phyloP scores from a whole-genome alignment of 2,888 invertebrate species.

The Mactromeris polynyma region DNA sequence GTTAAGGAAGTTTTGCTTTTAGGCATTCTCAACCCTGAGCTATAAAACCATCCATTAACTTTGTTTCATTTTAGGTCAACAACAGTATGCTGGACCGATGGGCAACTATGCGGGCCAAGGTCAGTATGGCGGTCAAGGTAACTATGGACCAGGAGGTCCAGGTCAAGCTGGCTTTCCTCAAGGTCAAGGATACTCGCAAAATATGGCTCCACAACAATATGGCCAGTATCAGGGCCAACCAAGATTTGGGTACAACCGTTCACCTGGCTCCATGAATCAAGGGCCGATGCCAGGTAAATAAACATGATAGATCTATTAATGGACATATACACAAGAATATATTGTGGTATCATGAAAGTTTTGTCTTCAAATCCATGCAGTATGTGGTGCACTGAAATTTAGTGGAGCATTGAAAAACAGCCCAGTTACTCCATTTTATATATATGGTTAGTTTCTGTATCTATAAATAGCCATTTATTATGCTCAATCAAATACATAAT shows the following conservation, averaged over 20 bases:
- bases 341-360: too few relatives aligned
- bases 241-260: slow-evolving; percentile 60
- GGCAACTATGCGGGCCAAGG: slow-evolving; percentile 73
- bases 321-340: too few relatives aligned
- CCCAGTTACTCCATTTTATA: too few relatives aligned
- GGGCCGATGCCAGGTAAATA: slow-evolving; percentile 68
- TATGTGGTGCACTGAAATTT: too few relatives aligned
- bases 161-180: slow-evolving; percentile 70
- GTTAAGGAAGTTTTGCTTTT: too few relatives aligned
- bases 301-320: neutral
- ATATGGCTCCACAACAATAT: slow-evolving; percentile 76
- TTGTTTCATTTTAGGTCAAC: slow-evolving; percentile 63
- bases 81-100: slow-evolving; percentile 53
- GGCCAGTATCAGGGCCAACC: slow-evolving; percentile 74
- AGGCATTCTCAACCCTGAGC: too few relatives aligned
- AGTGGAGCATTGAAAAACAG: too few relatives aligned
- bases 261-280: slow-evolving; percentile 50
- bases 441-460: too few relatives aligned
- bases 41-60: too few relatives aligned
- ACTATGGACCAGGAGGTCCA: slow-evolving; percentile 72
- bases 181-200: slow-evolving; percentile 76
- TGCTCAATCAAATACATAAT: too few relatives aligned
- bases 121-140: slow-evolving; percentile 75
- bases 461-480: too few relatives aligned
- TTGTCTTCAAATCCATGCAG: too few relatives aligned